A percentile compares a stretch with the other conserved stretches of the same genome.
These are phyloP conservation scores for Lacerta agilis DNA, from an alignment of 2,797 vertebrate genomes.

Conservation along the genomic window DNA sequence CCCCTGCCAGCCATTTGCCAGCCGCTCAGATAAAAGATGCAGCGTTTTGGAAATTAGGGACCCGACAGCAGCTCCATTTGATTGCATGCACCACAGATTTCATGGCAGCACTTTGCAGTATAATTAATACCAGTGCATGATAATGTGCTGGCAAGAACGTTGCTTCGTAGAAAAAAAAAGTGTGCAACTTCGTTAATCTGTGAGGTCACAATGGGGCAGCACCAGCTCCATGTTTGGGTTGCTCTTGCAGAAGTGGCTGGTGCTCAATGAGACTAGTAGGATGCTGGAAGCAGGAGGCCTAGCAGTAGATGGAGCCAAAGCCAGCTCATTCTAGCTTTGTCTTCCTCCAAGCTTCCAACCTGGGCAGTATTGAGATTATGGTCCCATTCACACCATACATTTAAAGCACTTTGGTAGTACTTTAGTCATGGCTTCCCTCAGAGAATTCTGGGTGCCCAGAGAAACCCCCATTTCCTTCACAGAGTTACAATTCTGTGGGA, in stretches of 20 bases:
- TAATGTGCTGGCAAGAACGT: not conserved
- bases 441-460: no score
- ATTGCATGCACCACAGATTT: constrained; percentile 11
- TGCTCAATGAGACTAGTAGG: no score
- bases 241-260: not conserved
- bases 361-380: not conserved
- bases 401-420: not conserved
- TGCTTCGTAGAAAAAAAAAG: not conserved
- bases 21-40: constrained; percentile 32
- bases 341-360: not conserved
- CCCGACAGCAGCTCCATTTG: constrained; percentile 22
- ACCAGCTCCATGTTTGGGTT: not conserved
- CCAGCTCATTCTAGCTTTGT: not conserved
- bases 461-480: no score
- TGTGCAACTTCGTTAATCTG: constrained; percentile 12
- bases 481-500: no score
- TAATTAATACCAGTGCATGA: not conserved
- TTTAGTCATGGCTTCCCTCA: no score
- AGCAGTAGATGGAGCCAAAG: not conserved
- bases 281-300: no score
- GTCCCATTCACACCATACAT: not conserved
- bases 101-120: constrained; percentile 53
- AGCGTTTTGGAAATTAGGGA: constrained; percentile 39
- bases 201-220: not conserved
- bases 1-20: constrained; percentile 28